Evolutionary conservation across 2,888 invertebrate genomes (phyloP).

Genomic region (Machimus rusticus): DNA sequence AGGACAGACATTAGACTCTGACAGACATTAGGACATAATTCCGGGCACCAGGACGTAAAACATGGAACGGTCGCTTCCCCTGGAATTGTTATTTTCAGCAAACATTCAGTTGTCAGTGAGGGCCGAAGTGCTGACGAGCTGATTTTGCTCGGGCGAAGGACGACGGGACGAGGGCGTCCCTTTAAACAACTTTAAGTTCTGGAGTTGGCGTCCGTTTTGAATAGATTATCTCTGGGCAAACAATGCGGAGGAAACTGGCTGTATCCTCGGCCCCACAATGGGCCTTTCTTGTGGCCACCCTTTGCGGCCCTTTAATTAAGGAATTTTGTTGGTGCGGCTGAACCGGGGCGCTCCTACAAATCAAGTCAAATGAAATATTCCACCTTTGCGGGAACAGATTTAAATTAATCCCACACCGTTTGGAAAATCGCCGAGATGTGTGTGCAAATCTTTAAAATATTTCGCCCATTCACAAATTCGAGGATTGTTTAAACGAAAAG

Average conservation of each 20-base stretch:
- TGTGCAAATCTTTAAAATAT: constrained; percentile 24
- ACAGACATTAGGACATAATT: neutral
- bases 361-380: neutral
- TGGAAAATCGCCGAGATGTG: neutral
- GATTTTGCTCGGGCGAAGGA: neutral
- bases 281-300: constrained; percentile 1
- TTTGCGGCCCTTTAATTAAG: constrained; percentile 25
- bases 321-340: constrained; percentile 13
- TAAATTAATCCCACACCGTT: neutral
- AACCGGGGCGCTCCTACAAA: neutral
- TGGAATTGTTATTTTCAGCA: constrained; percentile 24
- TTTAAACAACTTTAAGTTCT: constrained; percentile 21
- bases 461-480: neutral
- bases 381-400: neutral
- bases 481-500: constrained; percentile 3
- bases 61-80: constrained; percentile 1
- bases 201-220: neutral
- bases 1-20: neutral
- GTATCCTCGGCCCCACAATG: neutral
- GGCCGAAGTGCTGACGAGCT: constrained; percentile 22
- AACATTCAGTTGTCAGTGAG: neutral
- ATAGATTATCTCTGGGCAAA: constrained; percentile 15
- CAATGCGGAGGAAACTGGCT: neutral
- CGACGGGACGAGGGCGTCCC: neutral
- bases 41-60: constrained; percentile 9